A percentile compares a stretch with the other conserved stretches of the same genome.
Conservation (phyloP, 1,140 invertebrate genomes). For the Leguminivora glycinivorella region DNA sequence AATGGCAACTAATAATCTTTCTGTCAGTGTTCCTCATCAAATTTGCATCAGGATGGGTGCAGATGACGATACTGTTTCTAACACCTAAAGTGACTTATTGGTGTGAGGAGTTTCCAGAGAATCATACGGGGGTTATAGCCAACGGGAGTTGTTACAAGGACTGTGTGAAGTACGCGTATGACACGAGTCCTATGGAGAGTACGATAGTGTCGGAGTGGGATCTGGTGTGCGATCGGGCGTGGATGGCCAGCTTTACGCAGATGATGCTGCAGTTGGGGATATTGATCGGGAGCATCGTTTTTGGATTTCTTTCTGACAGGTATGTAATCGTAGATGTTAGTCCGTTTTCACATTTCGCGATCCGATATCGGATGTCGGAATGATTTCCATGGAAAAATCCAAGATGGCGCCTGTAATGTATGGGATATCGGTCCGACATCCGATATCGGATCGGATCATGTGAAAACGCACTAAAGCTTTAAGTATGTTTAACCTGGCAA, state of each 20-base stretch:
- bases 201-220: constrained; percentile 79
- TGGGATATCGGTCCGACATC: no score
- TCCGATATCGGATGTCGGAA: no score
- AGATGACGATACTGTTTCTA: constrained; percentile 77
- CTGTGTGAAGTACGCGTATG: constrained; percentile 63
- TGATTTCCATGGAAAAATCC: no score
- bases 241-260: constrained; percentile 77
- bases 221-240: constrained; percentile 72
- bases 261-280: constrained; percentile 76
- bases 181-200: constrained; percentile 67
- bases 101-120: constrained; percentile 45
- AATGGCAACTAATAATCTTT: constrained; percentile 79
- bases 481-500: no score
- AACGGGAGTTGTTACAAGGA: constrained; percentile 59
- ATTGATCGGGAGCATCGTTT: constrained; percentile 76
- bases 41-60: constrained; percentile 79
- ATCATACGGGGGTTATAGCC: constrained; percentile 37
- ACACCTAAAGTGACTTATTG: constrained; percentile 52
- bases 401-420: no score
- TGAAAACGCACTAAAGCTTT: no score
- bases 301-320: constrained; percentile 78
- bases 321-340: no score
- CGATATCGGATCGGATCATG: no score
- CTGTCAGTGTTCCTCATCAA: constrained; percentile 77
- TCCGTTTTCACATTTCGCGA: no score